phyloP scores from a whole-genome alignment of 2,888 invertebrate genomes.

The Lithophane semibrunnea region DNA sequence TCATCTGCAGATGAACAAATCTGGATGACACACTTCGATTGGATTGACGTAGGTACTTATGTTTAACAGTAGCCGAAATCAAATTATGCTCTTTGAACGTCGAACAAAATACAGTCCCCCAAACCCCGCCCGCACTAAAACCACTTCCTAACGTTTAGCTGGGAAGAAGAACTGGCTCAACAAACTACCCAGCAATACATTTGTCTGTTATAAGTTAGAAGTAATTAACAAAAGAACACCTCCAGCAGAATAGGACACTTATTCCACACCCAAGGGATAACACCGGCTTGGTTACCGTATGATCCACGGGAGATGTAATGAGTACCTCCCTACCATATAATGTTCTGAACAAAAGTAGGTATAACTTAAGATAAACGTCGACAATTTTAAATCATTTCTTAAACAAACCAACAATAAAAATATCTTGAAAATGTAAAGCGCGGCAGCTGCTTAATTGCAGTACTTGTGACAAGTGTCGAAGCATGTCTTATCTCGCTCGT shows the following conservation, averaged over 20 bases:
- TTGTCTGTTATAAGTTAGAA: too few relatives aligned
- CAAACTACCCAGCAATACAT: not conserved
- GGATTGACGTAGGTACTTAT: not conserved
- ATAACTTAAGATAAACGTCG: constrained; percentile 17
- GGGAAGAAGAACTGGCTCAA: not conserved
- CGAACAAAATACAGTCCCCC: not conserved
- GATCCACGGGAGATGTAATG: not conserved
- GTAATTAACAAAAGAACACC: too few relatives aligned
- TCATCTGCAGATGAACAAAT: constrained; percentile 21
- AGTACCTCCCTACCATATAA: not conserved
- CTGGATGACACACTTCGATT: constrained; percentile 6
- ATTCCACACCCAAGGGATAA: not conserved
- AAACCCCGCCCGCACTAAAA: too few relatives aligned
- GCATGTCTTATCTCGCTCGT: constrained; percentile 47
- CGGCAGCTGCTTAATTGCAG: constrained; percentile 47
- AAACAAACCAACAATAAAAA: constrained; percentile 27
- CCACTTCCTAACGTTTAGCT: not conserved
- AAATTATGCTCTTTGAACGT: not conserved
- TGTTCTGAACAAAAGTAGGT: not conserved
- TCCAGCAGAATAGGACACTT: not conserved
- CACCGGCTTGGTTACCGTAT: not conserved
- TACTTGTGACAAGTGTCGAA: constrained; percentile 45
- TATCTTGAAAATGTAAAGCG: constrained; percentile 29
- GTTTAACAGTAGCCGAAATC: not conserved
- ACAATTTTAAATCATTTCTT: constrained; percentile 7